Conservation (phyloP, 2,888 invertebrate species). For the Perdita meconis region DNA sequence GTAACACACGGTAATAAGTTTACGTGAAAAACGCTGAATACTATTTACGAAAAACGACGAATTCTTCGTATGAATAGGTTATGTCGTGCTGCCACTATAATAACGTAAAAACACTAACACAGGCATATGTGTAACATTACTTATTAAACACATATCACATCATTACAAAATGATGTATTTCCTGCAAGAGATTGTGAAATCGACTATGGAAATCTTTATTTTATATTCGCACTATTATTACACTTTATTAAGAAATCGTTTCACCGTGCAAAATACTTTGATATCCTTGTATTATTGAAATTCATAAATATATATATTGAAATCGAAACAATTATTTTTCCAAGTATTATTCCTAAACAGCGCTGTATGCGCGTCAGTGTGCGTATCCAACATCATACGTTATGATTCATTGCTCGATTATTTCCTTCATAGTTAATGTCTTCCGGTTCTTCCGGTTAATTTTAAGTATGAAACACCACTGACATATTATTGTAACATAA, state of each 20-base stretch:
- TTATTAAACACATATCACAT: conserved; percentile 22
- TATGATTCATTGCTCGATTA: conserved; percentile 13
- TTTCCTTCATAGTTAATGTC: conserved; percentile 5
- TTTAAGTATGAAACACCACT: not conserved
- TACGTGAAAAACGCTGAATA: not conserved
- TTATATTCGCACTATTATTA: no score
- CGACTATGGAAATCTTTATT: not conserved
- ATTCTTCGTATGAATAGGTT: conserved; percentile 56
- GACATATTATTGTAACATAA: not conserved
- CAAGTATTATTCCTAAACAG: not conserved
- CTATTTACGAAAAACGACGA: conserved; percentile 42
- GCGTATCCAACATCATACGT: no score
- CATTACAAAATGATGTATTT: conserved; percentile 25
- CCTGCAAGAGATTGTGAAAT: conserved; percentile 32
- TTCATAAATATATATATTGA: not conserved
- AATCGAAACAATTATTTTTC: not conserved
- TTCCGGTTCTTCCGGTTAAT: not conserved
- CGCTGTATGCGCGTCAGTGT: conserved; percentile 4
- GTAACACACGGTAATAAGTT: conserved; percentile 6
- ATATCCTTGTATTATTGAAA: not conserved
- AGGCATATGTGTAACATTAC: conserved; percentile 12
- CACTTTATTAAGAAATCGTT: no score
- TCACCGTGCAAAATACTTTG: not conserved
- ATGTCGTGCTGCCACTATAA: conserved; percentile 67
- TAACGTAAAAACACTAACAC: conserved; percentile 63